phyloP scores from a whole-genome alignment of 2,888 invertebrate species.

The Noctua fimbriata region DNA sequence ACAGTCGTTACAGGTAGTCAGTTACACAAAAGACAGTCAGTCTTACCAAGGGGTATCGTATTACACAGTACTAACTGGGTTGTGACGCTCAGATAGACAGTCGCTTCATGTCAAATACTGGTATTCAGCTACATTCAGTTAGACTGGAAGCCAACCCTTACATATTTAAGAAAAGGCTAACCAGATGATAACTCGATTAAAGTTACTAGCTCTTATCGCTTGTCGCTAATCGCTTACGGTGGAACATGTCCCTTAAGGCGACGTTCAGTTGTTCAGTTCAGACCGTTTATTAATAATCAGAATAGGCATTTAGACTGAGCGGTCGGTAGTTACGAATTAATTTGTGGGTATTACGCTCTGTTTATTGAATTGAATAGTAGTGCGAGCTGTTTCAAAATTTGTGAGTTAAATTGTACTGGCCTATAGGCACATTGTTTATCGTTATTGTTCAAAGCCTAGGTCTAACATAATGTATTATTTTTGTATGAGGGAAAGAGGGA shows the following conservation, averaged over 20 bases:
- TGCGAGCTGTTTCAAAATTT: slow-evolving; percentile 19
- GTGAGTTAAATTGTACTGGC: not conserved
- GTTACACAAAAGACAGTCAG: too few relatives aligned
- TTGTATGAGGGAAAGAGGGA: not conserved
- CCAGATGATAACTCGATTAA: not conserved
- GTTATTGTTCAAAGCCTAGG: not conserved
- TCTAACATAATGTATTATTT: not conserved
- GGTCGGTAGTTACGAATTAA: slow-evolving; percentile 65
- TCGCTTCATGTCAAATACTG: not conserved
- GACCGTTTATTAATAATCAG: slow-evolving; percentile 65
- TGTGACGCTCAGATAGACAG: too few relatives aligned
- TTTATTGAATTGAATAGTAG: slow-evolving; percentile 47
- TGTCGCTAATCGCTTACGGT: not conserved
- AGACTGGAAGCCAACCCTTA: not conserved
- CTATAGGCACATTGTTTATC: not conserved
- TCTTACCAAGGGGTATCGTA: too few relatives aligned
- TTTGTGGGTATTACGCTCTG: slow-evolving; percentile 55
- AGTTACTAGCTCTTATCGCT: not conserved
- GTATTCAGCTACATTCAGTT: not conserved
- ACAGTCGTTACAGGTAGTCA: not conserved
- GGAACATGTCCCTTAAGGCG: slow-evolving; percentile 63
- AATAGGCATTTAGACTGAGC: slow-evolving; percentile 59
- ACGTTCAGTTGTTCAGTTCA: slow-evolving; percentile 65
- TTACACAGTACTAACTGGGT: too few relatives aligned
- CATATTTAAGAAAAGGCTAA: not conserved